Conservation (phyloP, 2,797 vertebrate species). For the Botia almorhae region DNA sequence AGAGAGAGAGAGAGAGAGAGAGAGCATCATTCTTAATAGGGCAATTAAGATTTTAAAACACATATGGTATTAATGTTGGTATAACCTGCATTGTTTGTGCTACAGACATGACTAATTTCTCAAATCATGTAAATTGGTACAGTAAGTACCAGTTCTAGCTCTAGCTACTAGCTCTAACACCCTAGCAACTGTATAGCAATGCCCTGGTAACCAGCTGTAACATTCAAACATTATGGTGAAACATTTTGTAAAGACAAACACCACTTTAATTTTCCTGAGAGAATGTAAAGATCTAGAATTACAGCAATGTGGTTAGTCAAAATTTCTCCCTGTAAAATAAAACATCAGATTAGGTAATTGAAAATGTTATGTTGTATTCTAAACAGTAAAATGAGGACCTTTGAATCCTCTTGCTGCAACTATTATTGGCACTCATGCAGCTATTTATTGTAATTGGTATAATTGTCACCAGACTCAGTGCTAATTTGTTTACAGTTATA, state of each 20-base stretch:
- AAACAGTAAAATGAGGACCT: not conserved
- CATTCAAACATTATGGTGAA: no score
- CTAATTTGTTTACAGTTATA: constrained; percentile 69
- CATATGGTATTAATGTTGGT: no score
- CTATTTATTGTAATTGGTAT: constrained; percentile 73
- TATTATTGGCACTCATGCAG: constrained; percentile 48
- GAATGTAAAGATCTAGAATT: not conserved
- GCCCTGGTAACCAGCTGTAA: no score
- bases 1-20: no score
- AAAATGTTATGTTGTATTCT: not conserved
- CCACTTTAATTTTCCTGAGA: not conserved
- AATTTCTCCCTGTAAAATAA: not conserved
- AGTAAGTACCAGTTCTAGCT: no score
- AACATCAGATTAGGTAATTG: not conserved
- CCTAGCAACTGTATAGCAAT: not conserved
- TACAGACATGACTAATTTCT: no score
- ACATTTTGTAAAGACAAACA: no score
- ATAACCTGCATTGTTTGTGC: no score
- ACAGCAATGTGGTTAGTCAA: not conserved
- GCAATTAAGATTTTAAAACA: no score
- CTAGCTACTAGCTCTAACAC: not conserved
- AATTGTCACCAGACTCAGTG: constrained; percentile 71
- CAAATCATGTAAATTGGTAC: no score
- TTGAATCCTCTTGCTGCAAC: constrained; percentile 18
- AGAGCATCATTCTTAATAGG: no score